phyloP scores from a whole-genome alignment of 2,113 vertebrate genomes.

The Pitta sordida region DNA sequence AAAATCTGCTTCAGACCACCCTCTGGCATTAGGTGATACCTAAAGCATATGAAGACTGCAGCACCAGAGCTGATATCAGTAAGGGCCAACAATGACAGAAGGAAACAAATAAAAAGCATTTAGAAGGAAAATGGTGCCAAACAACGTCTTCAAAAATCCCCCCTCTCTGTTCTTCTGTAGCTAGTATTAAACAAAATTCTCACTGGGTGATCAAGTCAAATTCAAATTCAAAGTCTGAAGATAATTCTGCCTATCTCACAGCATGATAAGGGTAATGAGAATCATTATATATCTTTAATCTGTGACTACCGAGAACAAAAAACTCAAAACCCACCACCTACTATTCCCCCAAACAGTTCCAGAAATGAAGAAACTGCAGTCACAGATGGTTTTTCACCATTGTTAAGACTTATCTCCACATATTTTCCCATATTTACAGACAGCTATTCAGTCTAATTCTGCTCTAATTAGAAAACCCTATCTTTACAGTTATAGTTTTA shows the following conservation, averaged over 20 bases:
- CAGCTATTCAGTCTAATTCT: neutral
- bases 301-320: neutral
- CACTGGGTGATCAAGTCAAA: neutral
- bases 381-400: neutral
- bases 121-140: neutral
- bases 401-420: neutral
- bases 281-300: neutral
- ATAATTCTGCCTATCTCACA: neutral
- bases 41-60: neutral
- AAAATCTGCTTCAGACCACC: neutral
- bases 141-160: neutral
- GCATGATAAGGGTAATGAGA: neutral
- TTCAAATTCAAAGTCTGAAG: neutral
- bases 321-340: neutral
- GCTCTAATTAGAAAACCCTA: neutral
- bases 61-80: neutral
- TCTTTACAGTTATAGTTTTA: neutral
- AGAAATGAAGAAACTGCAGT: neutral
- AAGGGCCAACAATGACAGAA: neutral
- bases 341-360: neutral
- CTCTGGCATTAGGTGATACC: neutral
- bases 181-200: neutral
- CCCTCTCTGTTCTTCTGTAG: neutral
- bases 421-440: neutral
- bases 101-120: neutral